Base-by-base conservation (phyloP, 1,140 invertebrate species). In the Euura lappo region DNA sequence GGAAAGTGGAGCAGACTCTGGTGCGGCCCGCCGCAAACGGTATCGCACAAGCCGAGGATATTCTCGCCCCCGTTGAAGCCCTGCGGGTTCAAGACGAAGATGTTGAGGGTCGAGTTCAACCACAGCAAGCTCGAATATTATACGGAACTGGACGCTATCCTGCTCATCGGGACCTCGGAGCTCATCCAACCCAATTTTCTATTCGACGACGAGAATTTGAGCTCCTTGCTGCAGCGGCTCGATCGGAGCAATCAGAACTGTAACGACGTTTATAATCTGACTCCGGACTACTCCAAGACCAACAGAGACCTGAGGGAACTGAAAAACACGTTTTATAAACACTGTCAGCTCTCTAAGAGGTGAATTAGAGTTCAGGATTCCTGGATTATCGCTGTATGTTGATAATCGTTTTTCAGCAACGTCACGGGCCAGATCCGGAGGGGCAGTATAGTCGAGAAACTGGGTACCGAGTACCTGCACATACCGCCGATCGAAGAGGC, bases 61-160 rank as follows among this genome's bases (percentile, higher is more conserved):
- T 97, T 97, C 87, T 92, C 92, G 60, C 94, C 95, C 28, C 86
- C 90, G 10, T 88, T 97, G 45, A 77, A 79, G 6, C 64, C 80
- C 2, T 87, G 86, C 72, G 83, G 79, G 45, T 87, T 87, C 71
- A 88, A 86, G 77, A 88, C 85, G 44, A 87, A 85, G 79, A 80
- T 78, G 13, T 71, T 88, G 69, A 84, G 86, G 79, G 86, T 98
- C 71, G 96, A 98, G 84, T 95, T 98, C 78, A 94, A 96, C 86
- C 94, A 96, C 80, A 91, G 89, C 64, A 85, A 91, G 70, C 88
- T 96, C 28, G 91, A 95, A 65, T 97, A 97, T 84, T 97, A 97
- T 78, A 95, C 94, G n/a, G 94, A 96, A 80, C 85, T 97, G 13
- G 96, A 98, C 88, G 95, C 94, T 71, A 91, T 97, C 8, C 85